These are phyloP conservation scores for Apeira syringaria DNA, from an alignment of 2,888 invertebrate genomes.

Conservation along the genomic window DNA sequence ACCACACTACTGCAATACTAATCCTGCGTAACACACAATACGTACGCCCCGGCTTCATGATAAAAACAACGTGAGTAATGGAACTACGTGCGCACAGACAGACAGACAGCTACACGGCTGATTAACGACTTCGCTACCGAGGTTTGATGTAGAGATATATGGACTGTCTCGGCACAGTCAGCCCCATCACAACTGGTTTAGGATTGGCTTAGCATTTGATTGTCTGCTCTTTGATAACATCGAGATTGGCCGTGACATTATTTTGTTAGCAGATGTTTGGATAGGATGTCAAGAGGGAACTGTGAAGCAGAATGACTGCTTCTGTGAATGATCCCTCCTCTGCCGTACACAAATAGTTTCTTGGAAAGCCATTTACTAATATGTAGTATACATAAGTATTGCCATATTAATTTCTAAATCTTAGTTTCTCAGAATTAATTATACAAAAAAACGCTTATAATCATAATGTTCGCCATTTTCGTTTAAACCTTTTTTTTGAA, in stretches of 20 bases:
- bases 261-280: too few species aligned
- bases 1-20: background rate
- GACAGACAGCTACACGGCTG: conserved; percentile 32
- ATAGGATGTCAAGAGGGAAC: too few species aligned
- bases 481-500: too few species aligned
- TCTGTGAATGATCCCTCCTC: too few species aligned
- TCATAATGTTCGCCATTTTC: too few species aligned
- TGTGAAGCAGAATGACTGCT: too few species aligned
- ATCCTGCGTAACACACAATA: background rate
- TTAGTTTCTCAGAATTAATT: too few species aligned
- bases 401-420: too few species aligned
- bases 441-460: too few species aligned
- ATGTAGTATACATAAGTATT: too few species aligned
- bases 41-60: conserved; percentile 11
- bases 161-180: background rate
- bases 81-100: conserved; percentile 20
- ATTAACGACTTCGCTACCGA: conserved; percentile 29
- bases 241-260: background rate
- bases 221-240: background rate
- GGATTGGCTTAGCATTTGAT: background rate
- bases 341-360: too few species aligned
- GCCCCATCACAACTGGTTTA: conserved; percentile 3
- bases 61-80: conserved; percentile 31
- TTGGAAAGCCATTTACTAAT: too few species aligned
- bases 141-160: conserved; percentile 17